Conservation (phyloP, 1,140 invertebrate species). For the Atta cephalotes region DNA sequence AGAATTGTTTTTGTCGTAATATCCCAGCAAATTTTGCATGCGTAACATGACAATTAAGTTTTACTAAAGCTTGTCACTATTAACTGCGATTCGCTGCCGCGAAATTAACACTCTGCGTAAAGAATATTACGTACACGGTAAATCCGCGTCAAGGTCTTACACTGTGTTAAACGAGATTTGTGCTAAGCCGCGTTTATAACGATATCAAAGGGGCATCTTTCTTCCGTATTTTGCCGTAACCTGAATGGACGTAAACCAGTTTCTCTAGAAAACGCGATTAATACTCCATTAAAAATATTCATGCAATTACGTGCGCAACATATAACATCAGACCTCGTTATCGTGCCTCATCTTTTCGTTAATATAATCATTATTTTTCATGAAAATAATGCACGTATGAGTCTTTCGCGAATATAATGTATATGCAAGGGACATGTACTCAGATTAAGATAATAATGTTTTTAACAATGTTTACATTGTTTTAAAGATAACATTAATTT, state of each 20-base stretch:
- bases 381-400: conserved; percentile 23
- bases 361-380: conserved; percentile 54
- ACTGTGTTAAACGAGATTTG: conserved; percentile 20
- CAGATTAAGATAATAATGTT: conserved; percentile 37
- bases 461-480: conserved; percentile 35
- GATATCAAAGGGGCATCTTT: conserved; percentile 12
- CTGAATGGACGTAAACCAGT: conserved; percentile 38
- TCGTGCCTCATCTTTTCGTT: conserved; percentile 27
- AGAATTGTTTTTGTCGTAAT: background rate
- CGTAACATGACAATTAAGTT: conserved; percentile 14
- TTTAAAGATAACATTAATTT: conserved; percentile 41
- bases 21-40: background rate
- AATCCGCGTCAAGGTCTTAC: background rate
- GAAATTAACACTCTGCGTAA: conserved; percentile 16
- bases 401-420: background rate
- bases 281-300: conserved; percentile 58
- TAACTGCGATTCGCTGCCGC: background rate
- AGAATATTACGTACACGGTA: background rate
- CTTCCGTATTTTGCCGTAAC: conserved; percentile 12
- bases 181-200: conserved; percentile 16
- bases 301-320: conserved; percentile 45
- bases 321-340: conserved; percentile 56
- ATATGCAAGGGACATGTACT: background rate
- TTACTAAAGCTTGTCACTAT: background rate
- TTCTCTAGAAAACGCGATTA: conserved; percentile 42